Percentiles rank a stretch among this genome's conserved stretches.
Conservation (phyloP, 2,113 vertebrate genomes). For the Callipepla californica region DNA sequence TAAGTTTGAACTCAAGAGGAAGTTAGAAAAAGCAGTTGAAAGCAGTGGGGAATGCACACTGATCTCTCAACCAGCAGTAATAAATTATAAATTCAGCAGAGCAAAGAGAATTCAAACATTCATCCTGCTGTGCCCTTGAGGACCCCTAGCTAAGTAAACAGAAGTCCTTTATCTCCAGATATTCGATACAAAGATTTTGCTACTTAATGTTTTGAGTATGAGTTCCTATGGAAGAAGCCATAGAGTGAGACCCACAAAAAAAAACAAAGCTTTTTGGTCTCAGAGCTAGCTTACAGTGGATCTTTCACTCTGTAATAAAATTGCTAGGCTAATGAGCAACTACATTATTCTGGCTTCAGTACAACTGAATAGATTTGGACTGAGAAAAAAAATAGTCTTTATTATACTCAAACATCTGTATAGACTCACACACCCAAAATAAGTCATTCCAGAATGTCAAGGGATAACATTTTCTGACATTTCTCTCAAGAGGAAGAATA, state of each 20-base stretch:
- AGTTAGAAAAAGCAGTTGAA: constrained; percentile 14
- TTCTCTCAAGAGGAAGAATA: constrained; percentile 39
- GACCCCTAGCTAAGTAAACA: constrained; percentile 52
- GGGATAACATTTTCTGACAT: constrained; percentile 32
- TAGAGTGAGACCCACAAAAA: not conserved
- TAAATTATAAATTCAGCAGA: constrained; percentile 77
- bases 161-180: constrained; percentile 75
- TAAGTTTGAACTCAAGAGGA: constrained; percentile 11
- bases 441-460: constrained; percentile 58
- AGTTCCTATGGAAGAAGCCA: not conserved
- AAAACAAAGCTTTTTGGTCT: not conserved
- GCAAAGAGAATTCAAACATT: constrained; percentile 70
- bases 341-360: not conserved
- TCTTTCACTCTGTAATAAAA: constrained; percentile 3
- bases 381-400: constrained; percentile 38
- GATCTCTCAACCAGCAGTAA: constrained; percentile 45
- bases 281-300: not conserved
- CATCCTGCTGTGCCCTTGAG: not conserved
- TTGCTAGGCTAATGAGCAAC: constrained; percentile 16
- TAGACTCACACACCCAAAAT: constrained; percentile 41
- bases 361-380: not conserved
- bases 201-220: not conserved
- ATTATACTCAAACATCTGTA: constrained; percentile 45
- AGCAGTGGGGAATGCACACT: fast-evolving
- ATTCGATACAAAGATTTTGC: constrained; percentile 10